Base-by-base conservation (phyloP, 1,140 invertebrate genomes). In the Drosophila willistoni region DNA sequence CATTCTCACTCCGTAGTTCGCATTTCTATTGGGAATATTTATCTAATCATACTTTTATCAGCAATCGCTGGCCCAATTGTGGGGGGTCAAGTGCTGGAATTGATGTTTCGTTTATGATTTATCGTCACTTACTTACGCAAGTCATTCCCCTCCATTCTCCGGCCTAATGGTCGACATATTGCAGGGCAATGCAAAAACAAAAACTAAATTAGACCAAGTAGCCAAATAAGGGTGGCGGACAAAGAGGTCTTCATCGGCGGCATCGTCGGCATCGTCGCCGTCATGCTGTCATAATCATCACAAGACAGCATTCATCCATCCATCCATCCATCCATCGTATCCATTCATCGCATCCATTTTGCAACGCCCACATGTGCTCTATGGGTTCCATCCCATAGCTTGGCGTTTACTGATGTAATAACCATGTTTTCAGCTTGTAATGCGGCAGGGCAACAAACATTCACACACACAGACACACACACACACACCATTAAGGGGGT, bases 51-150 rank as follows among this genome's bases (percentile, higher is more conserved):
- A 19, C 13, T 14, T 36, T 41, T 64, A 51, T 51, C 44, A 59
- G 54, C 64, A 70, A 39, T 51, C 17, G 17, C 44, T 51, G 19
- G 44, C 44, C 44, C 44, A 51, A 72, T 64, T 64, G 54, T 64
- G 64, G 62, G 68, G 84, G 90, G 90, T 91, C 90, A 91, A 91
- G 90, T 91, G 77, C 87, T 91, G 90, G 84, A 91, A 83, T 90
- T 91, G 90, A 91, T 91, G 90, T 91, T 91, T 91, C 90, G 84
- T 78, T 91, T 86, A 91, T 91, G 90, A 91, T 91, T 91, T 90
- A 91, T 91, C 79, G 90, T 89, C 81, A 79, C 63, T 79, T 77
- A 65, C 33, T 70, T 71, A 29, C 5, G 70, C 74, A 64, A 77
- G 87, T 90, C 87, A 90, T 79, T 66, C 79, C 60, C 64, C 68